Conservation (phyloP, 64 coral and sea anemone genomes). For the Astreopora myriophthalma region DNA sequence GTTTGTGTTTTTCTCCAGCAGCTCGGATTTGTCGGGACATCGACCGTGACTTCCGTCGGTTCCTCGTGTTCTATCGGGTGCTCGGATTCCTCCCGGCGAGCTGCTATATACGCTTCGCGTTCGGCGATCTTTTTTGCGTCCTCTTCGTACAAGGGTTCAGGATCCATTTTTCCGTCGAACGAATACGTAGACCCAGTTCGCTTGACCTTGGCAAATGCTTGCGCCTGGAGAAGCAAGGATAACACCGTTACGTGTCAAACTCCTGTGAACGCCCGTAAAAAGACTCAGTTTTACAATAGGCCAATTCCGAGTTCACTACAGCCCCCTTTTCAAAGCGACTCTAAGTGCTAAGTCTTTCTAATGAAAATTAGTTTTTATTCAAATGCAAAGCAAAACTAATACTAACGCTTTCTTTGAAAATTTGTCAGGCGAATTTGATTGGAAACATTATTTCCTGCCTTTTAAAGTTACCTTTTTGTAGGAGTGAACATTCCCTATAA, state of each 20-base stretch:
- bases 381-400: too few species aligned
- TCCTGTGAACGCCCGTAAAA: too few species aligned
- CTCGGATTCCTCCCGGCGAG: slow-evolving; percentile 11
- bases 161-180: slow-evolving; percentile 76
- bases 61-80: slow-evolving; percentile 39
- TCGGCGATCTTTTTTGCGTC: slow-evolving; percentile 64
- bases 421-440: too few species aligned
- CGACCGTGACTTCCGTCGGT: slow-evolving; percentile 54
- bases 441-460: too few species aligned
- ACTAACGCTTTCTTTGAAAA: too few species aligned
- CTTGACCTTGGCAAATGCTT: slow-evolving; percentile 76
- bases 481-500: too few species aligned
- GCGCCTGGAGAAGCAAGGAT: slow-evolving; percentile 48
- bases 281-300: too few species aligned
- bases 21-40: slow-evolving; percentile 44
- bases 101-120: slow-evolving; percentile 11
- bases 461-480: too few species aligned
- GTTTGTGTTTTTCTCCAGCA: slow-evolving; percentile 43
- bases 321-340: too few species aligned
- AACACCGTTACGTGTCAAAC: not conserved
- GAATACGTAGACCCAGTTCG: slow-evolving; percentile 81
- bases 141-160: slow-evolving; percentile 80
- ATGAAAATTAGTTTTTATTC: too few species aligned
- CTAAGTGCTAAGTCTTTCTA: too few species aligned
- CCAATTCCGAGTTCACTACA: too few species aligned